A percentile compares a stretch with the other conserved stretches of the same genome.
Conservation (phyloP, 2,797 vertebrate genomes). For the Florisuga fusca region DNA sequence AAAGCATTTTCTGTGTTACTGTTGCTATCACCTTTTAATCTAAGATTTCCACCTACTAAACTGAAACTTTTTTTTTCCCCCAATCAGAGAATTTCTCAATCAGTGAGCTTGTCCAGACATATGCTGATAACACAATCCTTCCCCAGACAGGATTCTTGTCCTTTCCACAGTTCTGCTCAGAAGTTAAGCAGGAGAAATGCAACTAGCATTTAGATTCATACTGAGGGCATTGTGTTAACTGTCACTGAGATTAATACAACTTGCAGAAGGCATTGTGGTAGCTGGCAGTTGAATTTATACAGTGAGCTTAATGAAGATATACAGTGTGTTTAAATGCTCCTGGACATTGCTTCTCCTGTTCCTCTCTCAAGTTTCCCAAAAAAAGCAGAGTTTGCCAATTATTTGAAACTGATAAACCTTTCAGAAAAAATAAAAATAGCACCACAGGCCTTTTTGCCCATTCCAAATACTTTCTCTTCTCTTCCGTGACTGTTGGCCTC, state of each 20-base stretch:
- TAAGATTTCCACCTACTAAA: neutral
- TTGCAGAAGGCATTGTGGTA: neutral
- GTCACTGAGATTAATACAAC: conserved; percentile 25
- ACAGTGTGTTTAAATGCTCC: conserved; percentile 1
- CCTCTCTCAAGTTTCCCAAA: neutral
- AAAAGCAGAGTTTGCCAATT: neutral
- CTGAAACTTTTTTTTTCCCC: neutral
- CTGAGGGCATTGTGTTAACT: conserved; percentile 24
- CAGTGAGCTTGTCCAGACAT: neutral
- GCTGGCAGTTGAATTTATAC: conserved; percentile 26
- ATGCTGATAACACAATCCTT: neutral
- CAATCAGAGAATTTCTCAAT: neutral
- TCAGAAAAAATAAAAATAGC: neutral
- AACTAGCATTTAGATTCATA: conserved; percentile 26
- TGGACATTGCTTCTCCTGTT: neutral
- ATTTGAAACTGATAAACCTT: neutral
- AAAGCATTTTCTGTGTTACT: neutral
- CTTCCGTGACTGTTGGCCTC: neutral
- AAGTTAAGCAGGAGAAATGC: conserved; percentile 3
- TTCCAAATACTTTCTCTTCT: neutral
- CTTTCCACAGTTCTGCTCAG: neutral
- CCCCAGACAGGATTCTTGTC: neutral
- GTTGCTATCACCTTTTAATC: neutral
- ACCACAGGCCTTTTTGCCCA: neutral
- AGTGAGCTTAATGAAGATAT: neutral